Evolutionary conservation across 2,113 vertebrate genomes (phyloP), one percentile per base, ranked within the genome.

Genomic region (Tychaedon coryphoeus): DNA sequence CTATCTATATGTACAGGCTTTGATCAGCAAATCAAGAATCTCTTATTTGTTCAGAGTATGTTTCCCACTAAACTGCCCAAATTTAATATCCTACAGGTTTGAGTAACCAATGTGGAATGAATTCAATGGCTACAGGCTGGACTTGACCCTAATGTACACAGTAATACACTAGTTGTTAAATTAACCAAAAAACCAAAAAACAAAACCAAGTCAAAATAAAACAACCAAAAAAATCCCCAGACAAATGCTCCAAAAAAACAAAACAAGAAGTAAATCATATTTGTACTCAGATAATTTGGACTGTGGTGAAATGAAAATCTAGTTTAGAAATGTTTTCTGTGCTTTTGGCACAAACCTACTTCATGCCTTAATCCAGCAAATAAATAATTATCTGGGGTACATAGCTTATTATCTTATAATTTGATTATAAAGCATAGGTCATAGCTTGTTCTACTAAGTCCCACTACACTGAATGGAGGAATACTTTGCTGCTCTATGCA

Each of bases 11-110:
- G 31, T 56, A 85, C 26, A 70, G 24, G 19, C 78, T 93, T 94
- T 93, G 77, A 95, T 86, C 74, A 90, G 15, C 66, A 92, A 85
- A 95, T 88, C 58, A 90, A 81, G 28, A 79, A n/a, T 48, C 38
- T 91, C 38, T 64, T 86, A 47, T 26, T 77, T 92, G 43, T 58
- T 90, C 26, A 36, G 25, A 34, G 26, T 29, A 33, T 73, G 8
- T 47, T 92, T 82, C 43, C 72, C 42, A 28, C 65, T 34, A 61
- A 90, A 79, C 14, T 40, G 20, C 25, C 15, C 47, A 79, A 58
- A 84, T 91, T 36, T 45, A 81, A 60, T 38, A 58, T 93, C 38
- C 66, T 70, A 47, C 14, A 36, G 51, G 19, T 90, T 22, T 71
- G 16, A 83, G 43, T 40, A 88, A 76, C 45, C 12, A 13, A 23